A percentile compares a stretch with the other conserved stretches of the same genome.
These are phyloP conservation scores for Aurelia sp. DNA, from an alignment of 30 jellyfish, hydroid and myxozoan genomes.

Conservation along the genomic window DNA sequence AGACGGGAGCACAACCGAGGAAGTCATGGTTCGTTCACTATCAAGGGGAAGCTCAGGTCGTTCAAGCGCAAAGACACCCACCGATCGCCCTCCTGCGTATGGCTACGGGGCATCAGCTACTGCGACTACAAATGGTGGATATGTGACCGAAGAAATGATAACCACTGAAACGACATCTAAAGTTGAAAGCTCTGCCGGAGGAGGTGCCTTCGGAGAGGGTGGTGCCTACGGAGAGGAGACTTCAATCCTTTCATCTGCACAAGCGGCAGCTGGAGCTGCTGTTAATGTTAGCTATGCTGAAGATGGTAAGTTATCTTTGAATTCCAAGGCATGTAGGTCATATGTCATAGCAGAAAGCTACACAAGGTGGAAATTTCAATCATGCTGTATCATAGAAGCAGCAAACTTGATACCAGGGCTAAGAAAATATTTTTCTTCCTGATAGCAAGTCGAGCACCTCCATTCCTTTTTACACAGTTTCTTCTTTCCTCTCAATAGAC, in stretches of 20 bases:
- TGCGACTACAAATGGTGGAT: constrained; percentile 27
- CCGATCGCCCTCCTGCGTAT: constrained; percentile 77
- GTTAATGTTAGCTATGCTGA: constrained; percentile 44
- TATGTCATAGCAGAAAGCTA: too few relatives aligned
- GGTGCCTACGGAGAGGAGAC: constrained; percentile 11
- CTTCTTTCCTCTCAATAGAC: too few relatives aligned
- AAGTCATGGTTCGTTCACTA: constrained; percentile 47
- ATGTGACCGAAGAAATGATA: constrained; percentile 48
- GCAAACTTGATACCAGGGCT: too few relatives aligned
- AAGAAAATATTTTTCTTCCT: too few relatives aligned
- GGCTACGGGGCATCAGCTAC: constrained; percentile 28
- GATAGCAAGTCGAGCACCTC: too few relatives aligned
- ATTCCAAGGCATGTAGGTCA: too few relatives aligned
- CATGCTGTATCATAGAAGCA: too few relatives aligned
- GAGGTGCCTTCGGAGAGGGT: constrained; percentile 4
- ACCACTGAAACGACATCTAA: constrained; percentile 42
- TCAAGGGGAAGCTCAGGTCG: constrained; percentile 52
- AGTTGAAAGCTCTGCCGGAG: constrained; percentile 47
- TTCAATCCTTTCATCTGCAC: neutral
- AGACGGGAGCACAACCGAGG: constrained; percentile 56
- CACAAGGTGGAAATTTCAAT: too few relatives aligned
- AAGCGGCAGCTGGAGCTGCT: constrained; percentile 28
- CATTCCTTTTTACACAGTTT: too few relatives aligned
- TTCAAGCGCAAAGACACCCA: constrained; percentile 63
- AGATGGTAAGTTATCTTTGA: constrained; percentile 12